Base-by-base conservation (phyloP, 2,888 invertebrate species). In the Polymixis lichenea region DNA sequence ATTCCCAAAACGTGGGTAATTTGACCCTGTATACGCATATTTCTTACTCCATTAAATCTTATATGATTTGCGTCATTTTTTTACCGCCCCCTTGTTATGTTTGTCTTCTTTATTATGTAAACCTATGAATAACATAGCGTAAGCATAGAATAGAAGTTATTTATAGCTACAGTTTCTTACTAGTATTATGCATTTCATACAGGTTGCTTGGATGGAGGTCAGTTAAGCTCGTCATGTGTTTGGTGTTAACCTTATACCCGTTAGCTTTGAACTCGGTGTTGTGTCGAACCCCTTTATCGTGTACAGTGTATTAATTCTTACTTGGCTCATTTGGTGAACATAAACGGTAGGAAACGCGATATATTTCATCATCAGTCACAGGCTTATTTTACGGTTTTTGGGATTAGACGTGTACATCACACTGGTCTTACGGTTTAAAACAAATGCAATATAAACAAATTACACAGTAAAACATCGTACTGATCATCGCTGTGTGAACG, bases 181-280 rank as follows among this genome's bases (percentile, higher is more conserved):
- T 90, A 90, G 90, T 90, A 88, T 92, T 93, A 92, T 87, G 88
- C 88, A 89, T 93, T 95, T 94, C 91, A 92, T 87, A 94, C 97
- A 97, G 97, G 97, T 97, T 94, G 97, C 97, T 95, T 97, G 97
- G 97, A 97, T 96, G 93, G 97, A 97, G 97, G 97, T 97, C 94
- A 97, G 97, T 97, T 90, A 84, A 83, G 86, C 84, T 84, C 82
- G 83, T 87, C 86, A 86, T 88, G 86, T 90, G 89, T 92, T 93
- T 91, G 92, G 90, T 92, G 92, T 91, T 92, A 69, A 77, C 75
- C 82, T 74, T 83, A 53, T 85, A 88, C 86, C 84, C 79, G 78
- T 88, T 89, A 88, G 87, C 81, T 87, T 86, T 86, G 83, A 82
- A 68, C 32, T 91, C 80, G 86, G 82, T 91, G 91, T 91, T 91